A percentile compares a stretch with the other conserved stretches of the same genome.
These are phyloP conservation scores for Drosophila insularis DNA, from an alignment of 1,140 invertebrate genomes.

Conservation along the genomic window DNA sequence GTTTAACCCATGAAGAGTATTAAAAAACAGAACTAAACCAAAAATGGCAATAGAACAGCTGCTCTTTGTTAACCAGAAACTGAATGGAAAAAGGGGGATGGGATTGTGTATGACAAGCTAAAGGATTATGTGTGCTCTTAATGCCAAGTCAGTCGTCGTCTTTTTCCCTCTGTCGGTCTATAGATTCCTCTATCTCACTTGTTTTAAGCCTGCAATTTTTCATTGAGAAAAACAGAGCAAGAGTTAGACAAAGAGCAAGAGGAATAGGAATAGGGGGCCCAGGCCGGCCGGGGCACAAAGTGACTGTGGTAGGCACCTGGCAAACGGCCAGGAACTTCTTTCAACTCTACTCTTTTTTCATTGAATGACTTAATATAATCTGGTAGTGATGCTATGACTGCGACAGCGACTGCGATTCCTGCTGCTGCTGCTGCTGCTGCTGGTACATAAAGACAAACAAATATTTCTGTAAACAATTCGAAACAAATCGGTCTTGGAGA, in stretches of 20 bases:
- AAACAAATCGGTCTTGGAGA: constrained; percentile 57
- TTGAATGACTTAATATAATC: constrained; percentile 58
- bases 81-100: constrained; percentile 13
- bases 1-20: constrained; percentile 18
- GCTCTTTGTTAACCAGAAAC: constrained; percentile 13
- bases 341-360: constrained; percentile 23
- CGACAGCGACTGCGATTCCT: neutral
- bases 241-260: constrained; percentile 1
- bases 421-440: constrained; percentile 9
- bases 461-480: constrained; percentile 68
- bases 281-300: constrained; percentile 19
- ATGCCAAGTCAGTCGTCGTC: constrained; percentile 36
- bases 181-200: neutral
- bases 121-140: constrained; percentile 61
- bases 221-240: constrained; percentile 32
- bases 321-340: constrained; percentile 9
- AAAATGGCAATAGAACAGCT: neutral
- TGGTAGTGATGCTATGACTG: constrained; percentile 10
- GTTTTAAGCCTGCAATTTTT: constrained; percentile 62
- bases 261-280: neutral
- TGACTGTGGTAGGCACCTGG: constrained; percentile 25
- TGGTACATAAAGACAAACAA: constrained; percentile 65
- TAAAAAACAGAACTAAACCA: neutral
- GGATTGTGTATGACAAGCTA: constrained; percentile 42
- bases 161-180: no score